Evolutionary conservation across 1,140 invertebrate species (phyloP).

Genomic region (Lysiphlebus fabarum): DNA sequence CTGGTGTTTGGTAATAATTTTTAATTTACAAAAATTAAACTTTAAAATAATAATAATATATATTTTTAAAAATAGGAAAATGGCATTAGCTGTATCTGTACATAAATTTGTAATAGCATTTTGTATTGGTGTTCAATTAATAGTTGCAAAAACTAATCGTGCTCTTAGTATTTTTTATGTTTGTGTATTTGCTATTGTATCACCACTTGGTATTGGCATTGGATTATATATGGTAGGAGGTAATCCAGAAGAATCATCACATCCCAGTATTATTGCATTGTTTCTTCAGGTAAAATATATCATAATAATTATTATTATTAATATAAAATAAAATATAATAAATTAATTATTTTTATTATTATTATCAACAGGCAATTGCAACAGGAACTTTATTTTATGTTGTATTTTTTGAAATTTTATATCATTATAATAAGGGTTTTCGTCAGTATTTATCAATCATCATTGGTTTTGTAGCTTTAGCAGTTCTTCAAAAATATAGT

Average conservation of each 20-base stretch:
- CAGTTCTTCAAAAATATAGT: slow-evolving; percentile 48
- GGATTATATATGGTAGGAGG: slow-evolving; percentile 65
- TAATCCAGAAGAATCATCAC: slow-evolving; percentile 22
- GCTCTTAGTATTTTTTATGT: slow-evolving; percentile 67
- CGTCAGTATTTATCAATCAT: slow-evolving; percentile 48
- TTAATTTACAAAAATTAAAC: background rate
- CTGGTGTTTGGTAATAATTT: slow-evolving; percentile 64
- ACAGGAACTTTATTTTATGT: slow-evolving; percentile 67
- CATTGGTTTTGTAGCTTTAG: slow-evolving; percentile 50
- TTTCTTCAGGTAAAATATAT: slow-evolving; percentile 40
- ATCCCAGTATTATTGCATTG: slow-evolving; percentile 49
- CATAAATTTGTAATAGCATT: slow-evolving; percentile 90
- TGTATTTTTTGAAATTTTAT: slow-evolving; percentile 67
- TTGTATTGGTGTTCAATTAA: slow-evolving; percentile 77
- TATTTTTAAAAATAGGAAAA: slow-evolving; percentile 55
- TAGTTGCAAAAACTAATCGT: slow-evolving; percentile 63
- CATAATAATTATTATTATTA: background rate
- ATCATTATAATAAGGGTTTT: slow-evolving; percentile 54
- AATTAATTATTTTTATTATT: slow-evolving; percentile 3
- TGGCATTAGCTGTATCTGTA: slow-evolving; percentile 80
- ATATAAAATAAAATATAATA: background rate
- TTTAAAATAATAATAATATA: slow-evolving; percentile 6
- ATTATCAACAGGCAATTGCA: slow-evolving; percentile 58
- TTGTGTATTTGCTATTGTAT: slow-evolving; percentile 74
- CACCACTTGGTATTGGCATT: slow-evolving; percentile 71